Evolutionary conservation across 2,888 invertebrate genomes (phyloP).

Genomic region (Cepaea hortensis): DNA sequence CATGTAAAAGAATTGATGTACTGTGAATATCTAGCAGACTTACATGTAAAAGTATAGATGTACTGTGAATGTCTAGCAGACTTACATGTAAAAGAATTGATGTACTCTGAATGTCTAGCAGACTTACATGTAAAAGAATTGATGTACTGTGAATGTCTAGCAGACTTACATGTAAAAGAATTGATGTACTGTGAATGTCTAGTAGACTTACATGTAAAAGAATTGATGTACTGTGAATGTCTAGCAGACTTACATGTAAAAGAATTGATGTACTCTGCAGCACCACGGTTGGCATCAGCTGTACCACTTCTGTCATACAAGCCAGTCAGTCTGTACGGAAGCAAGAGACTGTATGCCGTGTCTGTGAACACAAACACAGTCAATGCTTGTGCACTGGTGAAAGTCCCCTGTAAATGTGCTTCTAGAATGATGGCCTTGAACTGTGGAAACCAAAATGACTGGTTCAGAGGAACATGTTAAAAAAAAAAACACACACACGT

Average conservation of each 20-base stretch:
- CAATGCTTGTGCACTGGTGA: slow-evolving; percentile 11
- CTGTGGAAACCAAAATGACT: slow-evolving; percentile 9
- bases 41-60: too few relatives aligned
- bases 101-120: neutral
- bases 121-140: too few relatives aligned
- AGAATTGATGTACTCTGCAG: slow-evolving; percentile 49
- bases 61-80: too few relatives aligned
- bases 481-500: too few relatives aligned
- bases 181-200: too few relatives aligned
- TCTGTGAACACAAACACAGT: slow-evolving; percentile 47
- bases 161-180: too few relatives aligned
- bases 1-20: too few relatives aligned
- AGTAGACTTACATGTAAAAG: too few relatives aligned
- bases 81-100: too few relatives aligned
- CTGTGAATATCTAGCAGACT: too few relatives aligned
- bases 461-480: too few relatives aligned
- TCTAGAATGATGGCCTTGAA: slow-evolving; percentile 44
- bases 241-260: slow-evolving; percentile 51
- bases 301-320: slow-evolving; percentile 8
- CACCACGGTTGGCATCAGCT: slow-evolving; percentile 70
- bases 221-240: neutral
- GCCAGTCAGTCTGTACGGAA: slow-evolving; percentile 17
- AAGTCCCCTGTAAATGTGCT: slow-evolving; percentile 11
- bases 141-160: too few relatives aligned
- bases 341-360: slow-evolving; percentile 43